Evolutionary conservation across 2,888 invertebrate genomes (phyloP).

Genomic region (Diarsia brunnea): DNA sequence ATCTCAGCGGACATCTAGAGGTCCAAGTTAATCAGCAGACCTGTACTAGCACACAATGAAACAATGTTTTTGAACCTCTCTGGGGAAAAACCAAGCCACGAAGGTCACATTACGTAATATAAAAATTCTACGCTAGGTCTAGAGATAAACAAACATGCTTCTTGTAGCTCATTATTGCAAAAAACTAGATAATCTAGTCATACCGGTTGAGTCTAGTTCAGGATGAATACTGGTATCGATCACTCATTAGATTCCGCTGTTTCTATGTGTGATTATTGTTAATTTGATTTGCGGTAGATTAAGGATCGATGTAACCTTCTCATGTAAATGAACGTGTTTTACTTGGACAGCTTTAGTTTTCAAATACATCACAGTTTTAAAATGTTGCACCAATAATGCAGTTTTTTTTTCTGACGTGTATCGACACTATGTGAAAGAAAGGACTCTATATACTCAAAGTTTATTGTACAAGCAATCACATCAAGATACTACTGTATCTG

Average conservation of each 20-base stretch:
- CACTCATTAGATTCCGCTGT: constrained; percentile 27
- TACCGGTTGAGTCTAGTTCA: constrained; percentile 38
- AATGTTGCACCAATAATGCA: background rate
- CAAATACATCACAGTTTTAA: background rate
- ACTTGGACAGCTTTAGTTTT: background rate
- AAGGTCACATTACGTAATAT: constrained; percentile 39
- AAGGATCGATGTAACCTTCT: background rate
- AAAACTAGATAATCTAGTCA: constrained; percentile 51
- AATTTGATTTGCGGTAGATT: background rate
- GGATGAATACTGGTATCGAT: constrained; percentile 27
- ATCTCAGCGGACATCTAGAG: constrained; percentile 22
- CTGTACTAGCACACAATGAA: constrained; percentile 8
- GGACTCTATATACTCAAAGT: too few species aligned
- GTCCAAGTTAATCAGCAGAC: constrained; percentile 8
- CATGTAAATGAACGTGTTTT: background rate
- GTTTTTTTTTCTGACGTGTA: background rate
- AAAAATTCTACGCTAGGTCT: constrained; percentile 48
- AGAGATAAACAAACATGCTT: constrained; percentile 34
- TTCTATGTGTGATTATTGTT: constrained; percentile 10
- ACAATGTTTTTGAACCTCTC: constrained; percentile 36
- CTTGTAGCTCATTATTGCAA: constrained; percentile 42
- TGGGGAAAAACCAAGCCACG: constrained; percentile 41
- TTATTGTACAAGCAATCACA: too few species aligned
- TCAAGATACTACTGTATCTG: too few species aligned
- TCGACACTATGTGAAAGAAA: too few species aligned